Evolutionary conservation across 2,797 vertebrate genomes (phyloP).

Genomic region (Aselliscus stoliczkanus): DNA sequence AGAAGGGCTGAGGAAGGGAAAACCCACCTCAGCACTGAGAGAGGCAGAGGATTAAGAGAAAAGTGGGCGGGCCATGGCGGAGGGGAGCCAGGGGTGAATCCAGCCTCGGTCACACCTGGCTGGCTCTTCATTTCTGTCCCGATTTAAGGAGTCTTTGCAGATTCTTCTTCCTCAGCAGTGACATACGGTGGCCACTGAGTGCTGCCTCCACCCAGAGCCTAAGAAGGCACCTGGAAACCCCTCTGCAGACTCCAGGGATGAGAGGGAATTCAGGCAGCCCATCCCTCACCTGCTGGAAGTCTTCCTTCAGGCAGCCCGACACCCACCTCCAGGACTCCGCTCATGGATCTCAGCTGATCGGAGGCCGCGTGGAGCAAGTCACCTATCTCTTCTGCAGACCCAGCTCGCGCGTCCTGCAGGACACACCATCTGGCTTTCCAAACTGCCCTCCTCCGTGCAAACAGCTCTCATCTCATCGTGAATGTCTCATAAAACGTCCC

Average conservation of each 20-base stretch:
- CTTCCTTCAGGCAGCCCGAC: background rate
- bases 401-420: accelerated
- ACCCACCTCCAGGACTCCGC: accelerated
- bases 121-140: accelerated
- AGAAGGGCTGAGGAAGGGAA: conserved; percentile 58
- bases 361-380: accelerated
- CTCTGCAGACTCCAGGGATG: background rate
- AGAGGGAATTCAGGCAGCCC: background rate
- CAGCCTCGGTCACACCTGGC: accelerated
- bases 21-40: conserved; percentile 38
- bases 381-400: background rate
- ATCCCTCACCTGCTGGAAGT: accelerated
- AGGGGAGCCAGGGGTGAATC: accelerated
- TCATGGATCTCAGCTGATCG: accelerated
- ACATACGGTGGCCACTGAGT: accelerated
- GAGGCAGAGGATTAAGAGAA: background rate
- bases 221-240: background rate
- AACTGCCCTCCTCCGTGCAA: background rate
- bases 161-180: background rate
- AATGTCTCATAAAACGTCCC: background rate
- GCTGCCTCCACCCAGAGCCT: background rate
- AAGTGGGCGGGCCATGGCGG: accelerated
- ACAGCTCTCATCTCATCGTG: accelerated
- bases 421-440: background rate
- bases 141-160: background rate